A percentile compares a stretch with the other conserved stretches of the same genome.
Evolutionary conservation across 2,797 vertebrate genomes (phyloP).

Genomic region (Sebastes steindachneri): DNA sequence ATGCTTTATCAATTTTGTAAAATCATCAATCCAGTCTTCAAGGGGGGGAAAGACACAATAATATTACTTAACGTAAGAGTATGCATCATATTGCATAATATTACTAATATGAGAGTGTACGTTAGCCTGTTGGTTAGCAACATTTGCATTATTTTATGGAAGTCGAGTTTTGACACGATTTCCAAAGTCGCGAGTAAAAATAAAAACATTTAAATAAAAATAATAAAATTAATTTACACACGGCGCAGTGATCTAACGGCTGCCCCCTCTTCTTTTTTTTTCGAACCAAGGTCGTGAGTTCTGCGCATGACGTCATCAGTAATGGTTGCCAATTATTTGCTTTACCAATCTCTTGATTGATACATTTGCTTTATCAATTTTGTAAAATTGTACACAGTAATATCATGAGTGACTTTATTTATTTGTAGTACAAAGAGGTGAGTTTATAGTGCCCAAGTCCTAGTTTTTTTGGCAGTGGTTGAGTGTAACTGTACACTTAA

Average conservation of each 20-base stretch:
- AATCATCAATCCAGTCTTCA: too few relatives aligned
- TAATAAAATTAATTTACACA: too few relatives aligned
- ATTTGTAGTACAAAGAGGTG: background rate
- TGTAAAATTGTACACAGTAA: background rate
- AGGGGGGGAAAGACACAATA: too few relatives aligned
- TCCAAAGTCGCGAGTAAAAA: too few relatives aligned
- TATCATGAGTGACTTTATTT: background rate
- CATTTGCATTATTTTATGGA: background rate
- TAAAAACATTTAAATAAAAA: too few relatives aligned
- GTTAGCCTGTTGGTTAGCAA: background rate
- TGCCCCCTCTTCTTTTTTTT: background rate
- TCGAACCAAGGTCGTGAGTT: constrained; percentile 53
- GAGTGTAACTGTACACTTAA: background rate
- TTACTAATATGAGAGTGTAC: constrained; percentile 47
- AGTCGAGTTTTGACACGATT: too few relatives aligned
- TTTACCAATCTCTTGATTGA: background rate
- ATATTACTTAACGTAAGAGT: too few relatives aligned
- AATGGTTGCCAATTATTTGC: constrained; percentile 34
- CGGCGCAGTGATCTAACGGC: too few relatives aligned
- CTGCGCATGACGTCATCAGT: constrained; percentile 75
- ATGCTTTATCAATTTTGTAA: too few relatives aligned
- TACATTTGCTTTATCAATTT: background rate
- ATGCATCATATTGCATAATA: too few relatives aligned
- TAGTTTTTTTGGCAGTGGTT: background rate
- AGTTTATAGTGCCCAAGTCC: background rate